Percentiles rank a stretch among this genome's conserved stretches.
Evolutionary conservation across 2,113 vertebrate genomes (phyloP).

Genomic region (Siniperca knerii): DNA sequence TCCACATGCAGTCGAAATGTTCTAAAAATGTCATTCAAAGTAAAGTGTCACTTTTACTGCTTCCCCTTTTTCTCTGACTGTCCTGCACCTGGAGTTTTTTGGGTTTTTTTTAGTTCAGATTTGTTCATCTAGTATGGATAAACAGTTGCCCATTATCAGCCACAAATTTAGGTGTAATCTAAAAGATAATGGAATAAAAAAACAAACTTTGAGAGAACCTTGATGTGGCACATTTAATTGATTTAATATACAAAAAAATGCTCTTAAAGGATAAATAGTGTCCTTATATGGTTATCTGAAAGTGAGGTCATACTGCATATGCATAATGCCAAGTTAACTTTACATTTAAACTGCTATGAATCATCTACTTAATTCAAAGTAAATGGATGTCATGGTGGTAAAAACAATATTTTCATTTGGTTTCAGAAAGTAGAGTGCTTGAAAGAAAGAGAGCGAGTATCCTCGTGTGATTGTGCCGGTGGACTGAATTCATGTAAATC

Average conservation of each 20-base stretch:
- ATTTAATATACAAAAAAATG: slow-evolving; percentile 16
- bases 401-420: slow-evolving; percentile 12
- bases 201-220: background rate
- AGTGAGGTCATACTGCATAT: slow-evolving; percentile 29
- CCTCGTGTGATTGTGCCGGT: slow-evolving; percentile 55
- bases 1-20: slow-evolving; percentile 18
- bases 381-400: slow-evolving; percentile 9
- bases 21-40: slow-evolving; percentile 29
- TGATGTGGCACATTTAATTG: slow-evolving; percentile 15
- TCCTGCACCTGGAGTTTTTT: slow-evolving; percentile 20
- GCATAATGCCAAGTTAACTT: slow-evolving; percentile 22
- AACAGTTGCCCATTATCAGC: background rate
- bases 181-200: slow-evolving; percentile 16
- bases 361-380: slow-evolving; percentile 34
- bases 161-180: slow-evolving; percentile 21
- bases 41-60: slow-evolving; percentile 16
- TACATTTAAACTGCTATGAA: slow-evolving; percentile 30
- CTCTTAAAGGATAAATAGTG: slow-evolving; percentile 12
- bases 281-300: slow-evolving; percentile 32
- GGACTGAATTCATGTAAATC: slow-evolving; percentile 75
- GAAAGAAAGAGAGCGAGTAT: slow-evolving; percentile 20
- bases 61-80: slow-evolving; percentile 15
- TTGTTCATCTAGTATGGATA: background rate
- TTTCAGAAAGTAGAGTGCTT: slow-evolving; percentile 39
- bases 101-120: slow-evolving; percentile 7